A percentile compares a stretch with the other conserved stretches of the same genome.
phyloP scores from a whole-genome alignment of 2,113 vertebrate species.

The Oryzias celebensis region DNA sequence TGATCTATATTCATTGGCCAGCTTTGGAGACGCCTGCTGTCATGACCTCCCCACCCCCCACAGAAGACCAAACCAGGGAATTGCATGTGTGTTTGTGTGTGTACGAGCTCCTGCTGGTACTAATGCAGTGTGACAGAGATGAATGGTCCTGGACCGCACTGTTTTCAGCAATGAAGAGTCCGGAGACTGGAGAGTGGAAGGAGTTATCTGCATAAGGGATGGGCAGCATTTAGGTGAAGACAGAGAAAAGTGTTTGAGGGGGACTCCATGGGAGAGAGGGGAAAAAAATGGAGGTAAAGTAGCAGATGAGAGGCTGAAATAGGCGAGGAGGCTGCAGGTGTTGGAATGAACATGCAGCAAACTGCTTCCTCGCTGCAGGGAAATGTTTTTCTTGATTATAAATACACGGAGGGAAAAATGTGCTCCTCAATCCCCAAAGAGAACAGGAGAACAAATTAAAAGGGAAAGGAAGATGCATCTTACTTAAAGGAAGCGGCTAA shows the following conservation, averaged over 20 bases:
- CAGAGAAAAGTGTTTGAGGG: constrained; percentile 7
- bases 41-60: constrained; percentile 62
- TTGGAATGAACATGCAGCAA: neutral
- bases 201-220: constrained; percentile 63
- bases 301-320: constrained; percentile 29
- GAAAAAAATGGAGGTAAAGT: constrained; percentile 2
- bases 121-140: constrained; percentile 78
- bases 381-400: too few relatives aligned
- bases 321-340: neutral
- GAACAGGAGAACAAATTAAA: too few relatives aligned
- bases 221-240: constrained; percentile 32
- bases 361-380: neutral
- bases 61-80: constrained; percentile 54
- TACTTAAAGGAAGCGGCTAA: too few relatives aligned
- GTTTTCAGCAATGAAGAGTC: constrained; percentile 53
- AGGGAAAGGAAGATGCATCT: too few relatives aligned
- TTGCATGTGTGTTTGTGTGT: constrained; percentile 23
- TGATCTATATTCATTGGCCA: constrained; percentile 77
- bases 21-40: constrained; percentile 67
- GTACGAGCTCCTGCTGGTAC: constrained; percentile 52
- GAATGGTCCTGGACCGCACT: constrained; percentile 70
- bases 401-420: too few relatives aligned
- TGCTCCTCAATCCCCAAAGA: too few relatives aligned
- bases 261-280: constrained; percentile 6
- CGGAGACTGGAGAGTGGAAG: constrained; percentile 28